Evolutionary conservation across 1,140 invertebrate genomes (phyloP).

Genomic region (Geopemphigus sp.): DNA sequence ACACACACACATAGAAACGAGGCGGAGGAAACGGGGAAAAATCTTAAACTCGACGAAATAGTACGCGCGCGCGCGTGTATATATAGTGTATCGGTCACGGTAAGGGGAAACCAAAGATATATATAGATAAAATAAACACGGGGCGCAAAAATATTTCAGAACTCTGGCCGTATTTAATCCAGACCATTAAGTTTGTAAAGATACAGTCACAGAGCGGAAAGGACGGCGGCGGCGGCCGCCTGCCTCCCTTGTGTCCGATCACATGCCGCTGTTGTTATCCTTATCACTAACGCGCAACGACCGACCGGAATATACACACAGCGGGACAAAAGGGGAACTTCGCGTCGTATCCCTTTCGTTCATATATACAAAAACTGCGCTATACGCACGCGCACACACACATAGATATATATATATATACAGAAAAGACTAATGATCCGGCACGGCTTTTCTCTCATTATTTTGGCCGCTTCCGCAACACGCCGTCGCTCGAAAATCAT

Average conservation of each 20-base stretch:
- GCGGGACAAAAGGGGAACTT: constrained; percentile 36
- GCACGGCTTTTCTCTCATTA: constrained; percentile 44
- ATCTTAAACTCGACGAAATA: no score
- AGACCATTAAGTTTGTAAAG: constrained; percentile 45
- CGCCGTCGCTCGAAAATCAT: constrained; percentile 11
- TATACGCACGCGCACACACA: background rate
- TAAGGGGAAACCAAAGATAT: background rate
- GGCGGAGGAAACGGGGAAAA: background rate
- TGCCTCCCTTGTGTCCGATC: constrained; percentile 32
- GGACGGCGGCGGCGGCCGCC: background rate
- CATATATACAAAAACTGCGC: constrained; percentile 20
- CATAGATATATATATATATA: no score
- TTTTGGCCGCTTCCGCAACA: constrained; percentile 28
- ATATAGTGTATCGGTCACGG: background rate
- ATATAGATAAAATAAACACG: constrained; percentile 31
- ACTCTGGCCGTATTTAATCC: constrained; percentile 44
- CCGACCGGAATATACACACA: constrained; percentile 18
- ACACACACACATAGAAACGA: no score
- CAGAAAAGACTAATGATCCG: constrained; percentile 36
- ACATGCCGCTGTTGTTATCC: constrained; percentile 20
- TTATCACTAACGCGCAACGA: constrained; percentile 40
- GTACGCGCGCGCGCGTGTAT: no score
- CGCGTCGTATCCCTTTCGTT: constrained; percentile 8
- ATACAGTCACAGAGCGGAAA: constrained; percentile 40
- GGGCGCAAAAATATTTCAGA: constrained; percentile 40